Percentiles rank a stretch among this genome's conserved stretches.
These are phyloP conservation scores for Nemotelus pantherinus DNA, from an alignment of 2,888 invertebrate genomes.

Conservation along the genomic window DNA sequence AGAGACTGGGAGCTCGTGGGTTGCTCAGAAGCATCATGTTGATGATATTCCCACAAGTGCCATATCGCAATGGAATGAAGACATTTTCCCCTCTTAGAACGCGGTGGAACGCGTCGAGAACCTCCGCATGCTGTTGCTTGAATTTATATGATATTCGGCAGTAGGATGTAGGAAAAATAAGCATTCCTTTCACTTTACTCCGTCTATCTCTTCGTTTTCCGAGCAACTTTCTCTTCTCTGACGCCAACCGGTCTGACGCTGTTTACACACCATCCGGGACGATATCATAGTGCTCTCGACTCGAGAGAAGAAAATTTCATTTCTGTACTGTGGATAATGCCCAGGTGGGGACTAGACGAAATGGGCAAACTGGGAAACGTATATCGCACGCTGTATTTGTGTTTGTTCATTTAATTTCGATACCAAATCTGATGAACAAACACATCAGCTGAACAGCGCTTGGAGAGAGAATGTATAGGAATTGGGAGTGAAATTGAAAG, in stretches of 20 bases:
- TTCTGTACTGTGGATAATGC: constrained; percentile 14
- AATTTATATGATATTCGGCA: constrained; percentile 42
- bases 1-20: constrained; percentile 49
- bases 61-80: constrained; percentile 53
- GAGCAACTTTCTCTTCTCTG: background rate
- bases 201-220: background rate
- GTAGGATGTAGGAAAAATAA: background rate
- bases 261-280: too few species aligned
- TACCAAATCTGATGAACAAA: constrained; percentile 35
- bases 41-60: constrained; percentile 54
- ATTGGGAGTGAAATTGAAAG: background rate
- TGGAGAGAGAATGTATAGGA: background rate
- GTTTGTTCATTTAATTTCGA: constrained; percentile 23
- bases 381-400: background rate
- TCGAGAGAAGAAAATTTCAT: constrained; percentile 25
- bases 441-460: constrained; percentile 5
- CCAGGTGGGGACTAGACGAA: constrained; percentile 24
- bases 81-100: constrained; percentile 32
- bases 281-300: background rate
- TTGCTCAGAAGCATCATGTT: constrained; percentile 53
- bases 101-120: constrained; percentile 45
- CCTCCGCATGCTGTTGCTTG: constrained; percentile 45
- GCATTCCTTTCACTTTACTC: background rate
- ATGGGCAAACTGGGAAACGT: constrained; percentile 29
- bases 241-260: background rate